Base-by-base conservation (phyloP, 1,140 invertebrate species). In the Bombus affinis region DNA sequence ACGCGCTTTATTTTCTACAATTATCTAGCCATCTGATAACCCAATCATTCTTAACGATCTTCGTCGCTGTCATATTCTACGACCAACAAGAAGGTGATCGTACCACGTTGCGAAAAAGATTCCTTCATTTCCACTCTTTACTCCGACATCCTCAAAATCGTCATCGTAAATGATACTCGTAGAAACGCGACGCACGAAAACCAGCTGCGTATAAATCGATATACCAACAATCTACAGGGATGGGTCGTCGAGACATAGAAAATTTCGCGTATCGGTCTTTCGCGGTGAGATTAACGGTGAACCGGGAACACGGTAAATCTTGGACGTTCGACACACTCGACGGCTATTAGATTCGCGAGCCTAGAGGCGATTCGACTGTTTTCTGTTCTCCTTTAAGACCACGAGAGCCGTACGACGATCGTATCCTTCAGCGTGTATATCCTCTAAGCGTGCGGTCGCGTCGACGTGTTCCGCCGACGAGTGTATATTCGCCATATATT, bases 401-500 rank as follows among this genome's bases (percentile, higher is more conserved):
- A 15, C 44, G 44, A 47, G 12, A 39, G 32, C 47, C 35, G 47
- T 28, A 72, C 76, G 66, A 37, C 68, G 25, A 62, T 79, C 53
- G 70, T 75, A 62, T 59, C 12, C 70, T 18, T 15, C 53, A 37
- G 47, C 39, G n/a, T 72, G 68, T 80, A 57, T 80, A 66, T 47
- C 66, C 25, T 44, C 9, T 32, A 42, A 80, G 72, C 73, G 77
- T 73, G 71, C 42, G 35, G 28, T 28, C 76, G 53, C 32, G n/a
- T 44, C 81, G 35, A 68, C 81, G 81, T 83, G 28, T 68, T 78
- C 53, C 47, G 68, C 22, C 66, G 44, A 37, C 62, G 37, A 53
- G 68, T 65, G 66, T 85, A 87, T 86, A 91, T 89, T 83, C 82
- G 91, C 92, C 91, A 89, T 90, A 91, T 93, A 92, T 92, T 91